Base-by-base conservation (phyloP, 2,113 vertebrate species). In the Bufo bufo region DNA sequence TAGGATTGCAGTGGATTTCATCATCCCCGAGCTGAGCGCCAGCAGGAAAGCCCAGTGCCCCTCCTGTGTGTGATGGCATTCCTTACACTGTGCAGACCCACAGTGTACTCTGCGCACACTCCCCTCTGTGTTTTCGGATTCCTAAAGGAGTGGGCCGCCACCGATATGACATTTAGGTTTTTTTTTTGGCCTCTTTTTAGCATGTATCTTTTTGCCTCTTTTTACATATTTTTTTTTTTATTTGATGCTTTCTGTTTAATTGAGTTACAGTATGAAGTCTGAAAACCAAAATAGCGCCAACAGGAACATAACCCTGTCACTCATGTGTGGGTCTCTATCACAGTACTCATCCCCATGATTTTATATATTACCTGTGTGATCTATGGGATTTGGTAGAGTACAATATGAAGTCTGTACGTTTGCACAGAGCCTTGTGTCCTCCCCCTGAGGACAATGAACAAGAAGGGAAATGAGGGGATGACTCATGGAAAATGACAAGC, bases 1-100 rank as follows among this genome's bases (percentile, higher is more conserved):
- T 75, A 54, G 54, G n/a, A 88, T 88, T 88, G 45, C 87, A 66
- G 58, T 16, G 8, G 20, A 77, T 88, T 88, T 83, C 87, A 88
- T 88, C 87, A 88, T 88, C 45, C 80, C 12, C 1, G 7, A 12
- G 58, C 59, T 50, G 56, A 23, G 45, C 11, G 66, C 87, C 66
- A 63, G 17, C 71, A 65, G 71, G 87, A 88, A 83, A 77, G 81
- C 58, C 59, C 71, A 14, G 13, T 14, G 16, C 58, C 17, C 65
- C 72, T 59, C 23, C 56, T 20, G 80, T 54, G 58, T 59, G 75
- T 56, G 54, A 72, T 71, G 52, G 50, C 77, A 87, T 87, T 61
- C 61, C 54, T 61, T 52, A 75, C 79, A 87, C 43, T 75, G 59
- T 50, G 54, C 78, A 82, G 86, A 23, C 79, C 78, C 45, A 33